Base-by-base conservation (phyloP, 2,888 invertebrate genomes). In the Sphaeridia pumilis region DNA sequence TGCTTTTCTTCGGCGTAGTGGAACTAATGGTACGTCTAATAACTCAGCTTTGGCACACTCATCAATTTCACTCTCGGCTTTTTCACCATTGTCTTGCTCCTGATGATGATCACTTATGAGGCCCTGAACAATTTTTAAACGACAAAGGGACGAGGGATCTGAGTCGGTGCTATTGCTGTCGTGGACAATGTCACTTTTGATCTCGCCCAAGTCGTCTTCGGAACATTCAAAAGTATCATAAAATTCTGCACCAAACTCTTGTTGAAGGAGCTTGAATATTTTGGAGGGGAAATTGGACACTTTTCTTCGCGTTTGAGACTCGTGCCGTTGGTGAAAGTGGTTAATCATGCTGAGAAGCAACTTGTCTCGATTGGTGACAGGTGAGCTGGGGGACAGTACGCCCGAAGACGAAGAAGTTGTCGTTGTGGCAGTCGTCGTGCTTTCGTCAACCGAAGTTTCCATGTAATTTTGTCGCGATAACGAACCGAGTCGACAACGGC, bases 161-260 rank as follows among this genome's bases (percentile, higher is more conserved):
- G 31, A 31, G 31, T 31, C 14, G 31, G 31, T 10, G 17, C 12
- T 38, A 20, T 5, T 14, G 17, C 38, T 38, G 17, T 5, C 7
- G 4, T 14, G 17, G 10, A 17, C 38, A 14, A 5, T 38, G 17
- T 38, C 38, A 38, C 20, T 17, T 20, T 5, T 20, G 20, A 20
- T 17, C 38, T 38, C 38, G 26, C 48, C 52, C 38, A 43, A 48
- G 27, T 59, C 60, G 36, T 59, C 60, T 49, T 58, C 58, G 25
- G 57, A 57, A 41, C 57, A 56, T 41, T 63, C 60, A 59, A 65
- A 65, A 28, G 62, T 58, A 49, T 63, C 60, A 47, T 63, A 65
- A 41, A 65, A 65, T 26, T 65, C 65, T 45, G 63, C 61, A 12
- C 65, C 65, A 53, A 65, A 65, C 55, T 65, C 63, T 26, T 60